Base-by-base conservation (phyloP, 53 echinoderm and acorn worm species). In the Astropecten irregularis region DNA sequence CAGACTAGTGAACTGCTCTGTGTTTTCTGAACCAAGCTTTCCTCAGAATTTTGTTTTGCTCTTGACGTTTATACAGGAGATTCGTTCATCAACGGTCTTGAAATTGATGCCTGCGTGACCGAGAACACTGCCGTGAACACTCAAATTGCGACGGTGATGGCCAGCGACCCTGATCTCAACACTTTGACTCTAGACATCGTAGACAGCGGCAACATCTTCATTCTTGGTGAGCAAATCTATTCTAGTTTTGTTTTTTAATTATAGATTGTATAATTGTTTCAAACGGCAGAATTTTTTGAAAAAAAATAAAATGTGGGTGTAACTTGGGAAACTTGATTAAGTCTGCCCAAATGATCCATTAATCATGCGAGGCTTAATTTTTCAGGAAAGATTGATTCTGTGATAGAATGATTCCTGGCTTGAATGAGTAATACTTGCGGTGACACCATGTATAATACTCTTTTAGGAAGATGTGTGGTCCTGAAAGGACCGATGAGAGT, bases 101-200 rank as follows among this genome's bases (percentile, higher is more conserved):
- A n/a, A 0, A 71, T 88, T 11, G 58, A 88, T 70, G 88, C 84
- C 40, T 89, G 89, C 47, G 76, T 89, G 53, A 30, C 23, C 2
- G 89, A 89, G 68, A 76, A 76, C 44, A 74, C 56, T 2, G 15
- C 83, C 6, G 33, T 21, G 25, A 34, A 56, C 47, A 53, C 74
- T 16, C n/a, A 37, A 28, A 77, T 89, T 16, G 89, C 89, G 32
- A 42, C n/a, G 0, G 74, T 42, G 26, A 33, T 61, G 9, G 76
- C 50, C 23, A 76, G 76, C 9, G 89, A 89, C 42, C 89, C 84
- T 14, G 84, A 82, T 29, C 42, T 33, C 1, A 72, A 82, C 40
- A n/a, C 49, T 4, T 19, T 82, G 50, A 34, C 40, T 7, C 56
- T 82, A 22, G 34, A 35, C 5, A 69, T 88, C 27, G 31, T 88